Base-by-base conservation (phyloP, 2,888 invertebrate genomes). In the Altica lythri region DNA sequence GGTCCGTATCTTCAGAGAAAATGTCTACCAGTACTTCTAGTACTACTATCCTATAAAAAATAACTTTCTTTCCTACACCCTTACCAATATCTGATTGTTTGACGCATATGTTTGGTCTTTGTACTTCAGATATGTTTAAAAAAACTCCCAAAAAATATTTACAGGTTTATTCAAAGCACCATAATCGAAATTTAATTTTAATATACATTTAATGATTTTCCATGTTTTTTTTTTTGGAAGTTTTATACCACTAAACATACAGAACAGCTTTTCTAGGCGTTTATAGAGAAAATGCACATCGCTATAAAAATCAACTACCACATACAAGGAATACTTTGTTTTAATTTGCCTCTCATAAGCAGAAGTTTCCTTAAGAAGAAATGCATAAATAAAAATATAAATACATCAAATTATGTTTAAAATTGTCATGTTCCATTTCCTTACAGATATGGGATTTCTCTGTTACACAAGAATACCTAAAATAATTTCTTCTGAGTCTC, bases 361-460 rank as follows among this genome's bases (percentile, higher is more conserved):
- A 46, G 34, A 19, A 30, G 18, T 8, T 53, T 53, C 46, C 45
- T 48, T 45, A 35, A 45, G 35, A 53, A 45, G 51, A 50, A 49
- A 57, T 44, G 47, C 52, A 57, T 52, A 51, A 57, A 53, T 55
- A 53, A 54, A 57, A 53, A 52, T 53, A 59, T 56, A 55, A 60
- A 57, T 52, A 61, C 59, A 57, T 53, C 45, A 42, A 49, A 47
- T 43, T 51, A 51, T 44, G 38, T 32, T 47, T 14, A 30, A 38
- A 56, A 56, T 61, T 61, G 61, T 61, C 61, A 61, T 61, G 61
- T 54, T 55, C 46, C 52, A 34, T 57, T 40, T 37, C 49, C 32
- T 37, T 54, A n/a, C 34, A 35, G 40, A 54, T 32, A 53, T 43
- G 38, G 40, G 48, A 45, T 16, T 12, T 35, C 35, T 17, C 25